Base-by-base conservation (phyloP, 2,888 invertebrate genomes). In the Pseudococcus jackbeardsleyi region DNA sequence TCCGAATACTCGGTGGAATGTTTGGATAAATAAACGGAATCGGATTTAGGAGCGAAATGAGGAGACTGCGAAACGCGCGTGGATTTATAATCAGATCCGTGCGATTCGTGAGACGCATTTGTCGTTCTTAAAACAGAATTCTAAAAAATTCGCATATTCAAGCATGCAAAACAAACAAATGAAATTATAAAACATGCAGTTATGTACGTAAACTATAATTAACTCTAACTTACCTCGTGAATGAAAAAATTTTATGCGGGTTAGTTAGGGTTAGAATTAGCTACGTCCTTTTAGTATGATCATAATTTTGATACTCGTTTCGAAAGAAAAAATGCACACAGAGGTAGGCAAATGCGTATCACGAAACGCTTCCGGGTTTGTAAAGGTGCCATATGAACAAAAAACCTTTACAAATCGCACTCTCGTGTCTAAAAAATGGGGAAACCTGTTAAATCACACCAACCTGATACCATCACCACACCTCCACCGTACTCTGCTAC, bases 81-180 rank as follows among this genome's bases (percentile, higher is more conserved):
- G 85, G 85, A 84, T 54, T 54, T 50, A 54, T 48, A 84, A 84
- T 87, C 86, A 50, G 72, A 88, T 82, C 88, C 88, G 59, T 88
- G 68, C 86, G 86, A 86, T 86, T 86, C 86, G 86, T 86, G 88
- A 54, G 59, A 79, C 88, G 82, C 59, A 50, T 79, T 88, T 50
- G 77, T 72, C 88, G 79, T 72, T 88, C 79, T 88, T 77, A 77
- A 79, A 77, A 88, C 88, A 88, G 48, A 72, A 88, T 82, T 88
- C 88, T 88, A 88, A 72, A 88, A 82, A 82, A 72, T 72, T 79
- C 88, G 88, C 88, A 59, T 79, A 77, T 88, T 79, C 50, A 86
- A 88, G 88, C 88, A 88, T 88, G 88, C 88, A 88, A 87, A 86
- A 77, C 72, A 86, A 88, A 88, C 82, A 88, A 85, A 85, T 85